Base-by-base conservation (phyloP, 2,888 invertebrate species). In the Leptopilina syphax region DNA sequence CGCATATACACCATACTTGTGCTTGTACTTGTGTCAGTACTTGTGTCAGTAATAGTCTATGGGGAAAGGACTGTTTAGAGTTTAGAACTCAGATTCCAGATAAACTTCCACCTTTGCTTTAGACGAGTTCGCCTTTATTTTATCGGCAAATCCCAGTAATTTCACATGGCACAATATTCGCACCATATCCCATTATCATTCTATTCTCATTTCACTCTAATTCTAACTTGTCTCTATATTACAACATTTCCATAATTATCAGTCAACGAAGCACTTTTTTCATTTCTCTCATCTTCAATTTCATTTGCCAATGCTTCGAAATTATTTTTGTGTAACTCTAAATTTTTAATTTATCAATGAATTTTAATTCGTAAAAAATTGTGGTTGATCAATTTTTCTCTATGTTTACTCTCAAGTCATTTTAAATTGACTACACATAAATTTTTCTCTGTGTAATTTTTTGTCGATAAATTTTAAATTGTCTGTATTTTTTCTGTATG, bases 31-130 rank as follows among this genome's bases (percentile, higher is more conserved):
- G 18, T 18, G 18, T 18, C 18, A 18, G 18, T 18, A 18, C 18
- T 18, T 18, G 18, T 18, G 18, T 18, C 18, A 18, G 18, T 18
- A 10, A 10, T 7, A 7, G 34, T 27, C 54, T 54, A 27, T 70
- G 70, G 70, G 70, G 54, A 70, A 70, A 70, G 50, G 70, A 70
- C 70, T 27, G 50, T 54, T 70, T 70, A 70, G 68, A 47, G 24
- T 63, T 63, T 63, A 63, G 63, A 63, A 24, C 24, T 67, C 13
- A 44, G 67, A 67, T 18, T 70, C 54, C 24, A 70, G 70, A 54
- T 50, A 54, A 70, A 70, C 54, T 54, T 70, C 24, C 73, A 73
- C 54, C 54, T 73, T 50, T 70, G 24, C 24, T 70, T 2, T 1
- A 27, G 27, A 27, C 50, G 60, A 60, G 34, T 57, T 73, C 5